Percentiles rank a stretch among this genome's conserved stretches.
These are phyloP conservation scores for Planiliza haematocheilus DNA, from an alignment of 2,113 vertebrate species.

Conservation along the genomic window DNA sequence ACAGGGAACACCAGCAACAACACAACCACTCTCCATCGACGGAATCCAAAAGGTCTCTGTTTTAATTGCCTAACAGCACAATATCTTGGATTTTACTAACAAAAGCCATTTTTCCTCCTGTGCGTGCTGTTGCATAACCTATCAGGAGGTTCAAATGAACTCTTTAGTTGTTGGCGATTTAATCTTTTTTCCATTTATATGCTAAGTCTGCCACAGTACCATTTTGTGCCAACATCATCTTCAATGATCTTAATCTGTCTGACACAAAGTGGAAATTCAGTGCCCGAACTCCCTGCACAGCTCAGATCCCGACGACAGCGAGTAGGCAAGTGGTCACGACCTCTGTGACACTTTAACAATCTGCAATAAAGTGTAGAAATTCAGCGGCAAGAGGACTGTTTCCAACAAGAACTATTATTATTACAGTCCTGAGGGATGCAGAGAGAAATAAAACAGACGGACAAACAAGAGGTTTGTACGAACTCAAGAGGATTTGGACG, in stretches of 20 bases:
- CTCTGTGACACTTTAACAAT: constrained; percentile 22
- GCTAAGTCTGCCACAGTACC: constrained; percentile 66
- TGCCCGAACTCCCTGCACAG: constrained; percentile 10
- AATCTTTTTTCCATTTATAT: constrained; percentile 78
- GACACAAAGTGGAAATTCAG: constrained; percentile 64
- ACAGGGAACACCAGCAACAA: not conserved
- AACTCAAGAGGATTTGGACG: constrained; percentile 39
- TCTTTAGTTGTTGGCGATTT: constrained; percentile 62
- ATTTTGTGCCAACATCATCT: constrained; percentile 61
- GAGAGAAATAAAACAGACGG: constrained; percentile 22
- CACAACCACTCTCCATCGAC: not conserved
- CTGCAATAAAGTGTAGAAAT: constrained; percentile 14
- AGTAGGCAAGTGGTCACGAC: constrained; percentile 45
- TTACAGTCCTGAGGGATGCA: constrained; percentile 39
- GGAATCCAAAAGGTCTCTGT: constrained; percentile 5
- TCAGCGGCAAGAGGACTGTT: constrained; percentile 32
- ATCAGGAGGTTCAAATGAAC: constrained; percentile 49
- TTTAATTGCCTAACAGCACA: constrained; percentile 21
- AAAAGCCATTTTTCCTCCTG: constrained; percentile 39
- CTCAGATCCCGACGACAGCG: constrained; percentile 36
- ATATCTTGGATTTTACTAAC: constrained; percentile 20
- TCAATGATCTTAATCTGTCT: constrained; percentile 69
- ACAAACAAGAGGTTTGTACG: constrained; percentile 36
- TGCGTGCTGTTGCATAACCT: constrained; percentile 38
- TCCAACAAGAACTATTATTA: constrained; percentile 38